Evolutionary conservation across 2,113 vertebrate genomes (phyloP), one percentile per base, ranked within the genome.

Genomic region (Dicrurus megarhynchus): DNA sequence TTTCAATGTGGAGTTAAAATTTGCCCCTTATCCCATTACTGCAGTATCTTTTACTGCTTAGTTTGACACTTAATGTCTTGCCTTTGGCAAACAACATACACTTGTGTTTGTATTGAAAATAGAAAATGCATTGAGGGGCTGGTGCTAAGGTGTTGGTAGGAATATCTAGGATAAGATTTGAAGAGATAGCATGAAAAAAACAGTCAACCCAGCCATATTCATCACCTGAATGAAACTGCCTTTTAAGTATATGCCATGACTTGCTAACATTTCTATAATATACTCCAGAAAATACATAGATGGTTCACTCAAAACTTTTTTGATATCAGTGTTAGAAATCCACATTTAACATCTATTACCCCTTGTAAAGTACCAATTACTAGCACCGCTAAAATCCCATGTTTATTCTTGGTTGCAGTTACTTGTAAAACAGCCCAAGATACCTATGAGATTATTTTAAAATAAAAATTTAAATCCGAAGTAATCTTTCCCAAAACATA

Each of bases 321-420:
- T 65, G 59, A 83, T 95, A 96, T 91, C 46, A 89, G 50, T 96
- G 91, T 89, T 89, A 91, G 94, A 97, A 97, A 97, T 86, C 77
- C 83, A 92, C 85, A 78, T 74, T 91, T 95, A 97, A 39, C 87
- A 95, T 86, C 79, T 94, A 87, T 91, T 95, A 93, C 94, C 70
- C 90, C 63, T 95, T 89, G 68, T 76, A 84, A 95, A 82, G 28
- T 56, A 76, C 21, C 17, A 75, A 13, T 74, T 77, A 75, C 28
- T 37, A 85, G 15, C 11, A 42, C 20, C 39, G 16, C 32, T 64
- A 63, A 94, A 89, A 83, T 79, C 73, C 27, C 50, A 88, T 82
- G 83, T 96, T 97, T 96, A 81, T 71, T 94, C 79, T 96, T 87
- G 71, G 22, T 79, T 93, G 61, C 22, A 8, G 76, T 88, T 83